Base-by-base conservation (phyloP, 2,113 vertebrate species). In the Corythaixoides concolor region DNA sequence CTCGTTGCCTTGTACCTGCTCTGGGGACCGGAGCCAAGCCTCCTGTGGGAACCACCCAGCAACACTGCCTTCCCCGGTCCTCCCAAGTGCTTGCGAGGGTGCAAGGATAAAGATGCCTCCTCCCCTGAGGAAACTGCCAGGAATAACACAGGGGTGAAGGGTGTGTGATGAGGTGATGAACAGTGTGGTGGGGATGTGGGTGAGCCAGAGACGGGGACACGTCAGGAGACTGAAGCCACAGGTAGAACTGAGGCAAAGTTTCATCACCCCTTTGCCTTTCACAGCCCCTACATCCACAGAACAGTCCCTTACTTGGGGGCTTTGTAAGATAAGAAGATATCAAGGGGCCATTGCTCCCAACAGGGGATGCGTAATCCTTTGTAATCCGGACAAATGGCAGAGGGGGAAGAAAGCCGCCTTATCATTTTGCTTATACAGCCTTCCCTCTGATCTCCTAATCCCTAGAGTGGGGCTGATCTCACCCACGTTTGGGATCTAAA, bases 391-490 rank as follows among this genome's bases (percentile, higher is more conserved):
- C 45, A 93, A 97, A 92, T 39, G 70, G 85, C 66, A 76, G 39
- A 70, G 45, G 13, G 45, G 35, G 41, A 85, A 87, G 85, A 91
- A 89, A 92, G 81, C 62, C 0, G 1, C 75, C 50, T 89, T 91
- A 80, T 60, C 15, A 0, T 85, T 95, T 94, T 49, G 37, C 70
- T 96, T 78, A 87, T 68, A 60, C 41, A 89, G 80, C 60, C 66
- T 80, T 92, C 45, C 53, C 53, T 88, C 87, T 92, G 63, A 88
- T 92, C 87, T 90, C 63, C 78, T 94, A 47, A 93, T 90, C 85
- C 70, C 63, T 53, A 28, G 33, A 95, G 52, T 45, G 66, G 53
- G 81, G 50, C 70, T 94, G 94, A 88, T 94, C 85, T 94, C 89
- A 91, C 77, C 58, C 58, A 56, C 8, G 5, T 49, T 89, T 88